Base-by-base conservation (phyloP, 2,888 invertebrate species). In the Meiosimyza decipiens region DNA sequence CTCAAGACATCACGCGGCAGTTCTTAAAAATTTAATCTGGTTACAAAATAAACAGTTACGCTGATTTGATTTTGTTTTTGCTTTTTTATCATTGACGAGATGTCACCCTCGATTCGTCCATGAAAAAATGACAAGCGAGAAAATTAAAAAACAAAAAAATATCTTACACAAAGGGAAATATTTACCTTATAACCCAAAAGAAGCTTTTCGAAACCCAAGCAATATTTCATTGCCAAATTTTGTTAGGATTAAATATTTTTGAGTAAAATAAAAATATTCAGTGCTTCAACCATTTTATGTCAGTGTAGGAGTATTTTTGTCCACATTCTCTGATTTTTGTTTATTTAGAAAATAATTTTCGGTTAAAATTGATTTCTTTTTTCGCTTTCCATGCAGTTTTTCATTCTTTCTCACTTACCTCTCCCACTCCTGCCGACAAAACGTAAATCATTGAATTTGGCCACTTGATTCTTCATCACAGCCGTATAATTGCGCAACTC, bases 381-480 rank as follows among this genome's bases (percentile, higher is more conserved):
- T 49, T 40, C 40, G 28, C 12, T 69, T 18, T 18, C 50, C 28
- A n/a, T 18, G 18, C 72, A 15, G 15, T 65, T 49, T 49, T 65
- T 49, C 1, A 13, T 49, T 28, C 65, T 28, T 55, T 33, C n/a
- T n/a, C 33, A 82, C 92, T 93, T 85, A 98, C 98, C 98, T 91
- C 98, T 90, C 70, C 98, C 98, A 85, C 97, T 97, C 81, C 98
- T 91, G 64, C 98, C 98, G 80, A 99, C 97, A 89, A 99, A 99
- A 87, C 98, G 91, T 73, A 99, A 90, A 89, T 99, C 98, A 87
- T 97, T 97, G 88, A 99, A 99, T 89, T 97, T 97, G 70, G 98
- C 98, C 79, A 98, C 95, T 87, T 97, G 96, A 86, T 97, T 97
- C 89, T 97, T 97, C 95, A 98, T 96, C 76, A 96, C 94, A 0